These are phyloP conservation scores for Keiferia lycopersicella DNA, from an alignment of 2,888 invertebrate genomes.

Conservation along the genomic window DNA sequence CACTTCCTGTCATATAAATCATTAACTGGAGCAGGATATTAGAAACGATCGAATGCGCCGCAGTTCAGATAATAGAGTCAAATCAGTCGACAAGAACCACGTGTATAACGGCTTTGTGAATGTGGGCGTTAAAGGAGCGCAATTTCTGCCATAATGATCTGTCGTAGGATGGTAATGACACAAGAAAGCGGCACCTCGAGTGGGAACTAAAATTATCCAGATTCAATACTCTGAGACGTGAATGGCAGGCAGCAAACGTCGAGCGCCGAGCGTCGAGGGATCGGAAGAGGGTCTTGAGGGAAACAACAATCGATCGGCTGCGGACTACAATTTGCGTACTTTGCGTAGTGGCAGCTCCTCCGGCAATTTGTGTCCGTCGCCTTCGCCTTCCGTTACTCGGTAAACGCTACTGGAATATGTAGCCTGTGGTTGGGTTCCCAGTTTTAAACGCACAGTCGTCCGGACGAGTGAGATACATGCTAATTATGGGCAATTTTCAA, in stretches of 20 bases:
- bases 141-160: slow-evolving; percentile 29
- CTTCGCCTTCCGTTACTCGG: slow-evolving; percentile 73
- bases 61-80: slow-evolving; percentile 24
- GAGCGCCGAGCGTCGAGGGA: neutral
- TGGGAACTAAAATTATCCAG: slow-evolving; percentile 22
- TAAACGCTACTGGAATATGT: slow-evolving; percentile 80
- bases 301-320: slow-evolving; percentile 64
- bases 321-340: slow-evolving; percentile 74
- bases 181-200: slow-evolving; percentile 26
- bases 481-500: slow-evolving; percentile 81
- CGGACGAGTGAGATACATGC: slow-evolving; percentile 74
- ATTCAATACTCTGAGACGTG: slow-evolving; percentile 16
- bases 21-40: slow-evolving; percentile 6
- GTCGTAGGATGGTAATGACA: slow-evolving; percentile 29
- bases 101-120: slow-evolving; percentile 23
- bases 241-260: slow-evolving; percentile 16
- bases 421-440: slow-evolving; percentile 73
- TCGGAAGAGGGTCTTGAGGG: slow-evolving; percentile 35
- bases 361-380: slow-evolving; percentile 78
- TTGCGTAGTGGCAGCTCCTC: slow-evolving; percentile 74
- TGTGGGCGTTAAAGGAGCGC: slow-evolving; percentile 28
- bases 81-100: slow-evolving; percentile 22
- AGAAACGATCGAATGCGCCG: slow-evolving; percentile 12
- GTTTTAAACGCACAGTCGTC: slow-evolving; percentile 72
- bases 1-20: slow-evolving; percentile 2